Percentiles rank a stretch among this genome's conserved stretches.
These are phyloP conservation scores for Prionace glauca DNA, from an alignment of 2,797 vertebrate species.

Conservation along the genomic window DNA sequence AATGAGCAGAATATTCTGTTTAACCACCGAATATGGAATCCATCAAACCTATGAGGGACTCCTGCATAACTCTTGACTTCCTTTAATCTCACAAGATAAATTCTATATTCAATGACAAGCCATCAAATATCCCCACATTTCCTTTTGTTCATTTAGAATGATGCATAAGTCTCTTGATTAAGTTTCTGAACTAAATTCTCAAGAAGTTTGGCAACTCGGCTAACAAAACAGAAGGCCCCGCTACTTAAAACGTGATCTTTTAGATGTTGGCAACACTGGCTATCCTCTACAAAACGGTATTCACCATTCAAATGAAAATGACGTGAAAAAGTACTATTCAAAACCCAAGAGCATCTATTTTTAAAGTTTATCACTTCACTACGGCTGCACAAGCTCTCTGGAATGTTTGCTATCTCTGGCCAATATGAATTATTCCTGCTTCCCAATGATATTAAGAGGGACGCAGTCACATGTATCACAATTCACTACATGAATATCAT, in stretches of 20 bases:
- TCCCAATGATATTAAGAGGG: not conserved
- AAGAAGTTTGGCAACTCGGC: not conserved
- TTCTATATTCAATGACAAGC: not conserved
- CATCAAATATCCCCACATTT: not conserved
- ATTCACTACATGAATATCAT: not conserved
- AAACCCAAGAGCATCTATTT: not conserved
- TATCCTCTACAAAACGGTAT: not conserved
- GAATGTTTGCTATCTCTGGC: not conserved
- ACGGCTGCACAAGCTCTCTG: not conserved
- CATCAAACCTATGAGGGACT: not conserved
- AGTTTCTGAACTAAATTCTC: not conserved
- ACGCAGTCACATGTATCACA: not conserved
- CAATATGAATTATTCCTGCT: not conserved
- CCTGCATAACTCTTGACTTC: not conserved
- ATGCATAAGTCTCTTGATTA: not conserved
- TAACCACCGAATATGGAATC: not conserved
- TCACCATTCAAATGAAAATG: not conserved
- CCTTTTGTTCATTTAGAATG: slow-evolving; percentile 2
- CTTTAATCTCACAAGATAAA: not conserved
- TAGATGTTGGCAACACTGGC: not conserved
- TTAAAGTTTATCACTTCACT: not conserved
- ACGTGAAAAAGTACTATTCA: not conserved
- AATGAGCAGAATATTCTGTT: not conserved
- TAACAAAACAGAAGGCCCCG: not conserved
- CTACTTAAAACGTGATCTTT: not conserved